These are phyloP conservation scores for Nothoprocta pentlandii DNA, from an alignment of 2,113 vertebrate genomes.

Conservation along the genomic window DNA sequence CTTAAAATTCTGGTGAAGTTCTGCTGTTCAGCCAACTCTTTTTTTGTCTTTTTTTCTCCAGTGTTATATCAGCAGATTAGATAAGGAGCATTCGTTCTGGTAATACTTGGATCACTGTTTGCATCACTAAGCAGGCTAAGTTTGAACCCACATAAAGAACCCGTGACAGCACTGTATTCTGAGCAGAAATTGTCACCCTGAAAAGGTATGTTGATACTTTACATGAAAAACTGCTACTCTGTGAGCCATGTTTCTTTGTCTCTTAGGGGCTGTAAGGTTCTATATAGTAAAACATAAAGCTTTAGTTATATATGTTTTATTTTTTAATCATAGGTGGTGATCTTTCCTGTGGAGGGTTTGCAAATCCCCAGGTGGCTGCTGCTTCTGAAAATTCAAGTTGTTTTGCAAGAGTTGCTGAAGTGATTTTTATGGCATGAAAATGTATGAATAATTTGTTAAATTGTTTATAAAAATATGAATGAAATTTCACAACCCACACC, in stretches of 20 bases:
- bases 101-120: background rate
- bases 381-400: constrained; percentile 31
- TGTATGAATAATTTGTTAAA: constrained; percentile 57
- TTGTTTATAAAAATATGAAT: constrained; percentile 73
- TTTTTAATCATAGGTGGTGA: background rate
- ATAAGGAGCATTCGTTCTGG: background rate
- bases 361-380: background rate
- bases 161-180: rapidly evolving
- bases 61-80: rapidly evolving
- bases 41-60: background rate
- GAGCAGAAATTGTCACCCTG: background rate
- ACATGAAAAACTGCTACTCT: background rate
- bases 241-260: rapidly evolving
- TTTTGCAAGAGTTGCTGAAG: constrained; percentile 75
- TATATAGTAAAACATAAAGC: background rate
- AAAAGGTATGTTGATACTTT: background rate
- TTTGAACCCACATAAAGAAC: rapidly evolving
- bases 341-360: background rate
- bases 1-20: background rate
- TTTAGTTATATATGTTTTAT: background rate
- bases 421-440: constrained; percentile 67
- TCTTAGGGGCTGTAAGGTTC: background rate
- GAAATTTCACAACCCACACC: constrained; percentile 35
- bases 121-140: too few species aligned
- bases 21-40: background rate